Evolutionary conservation across 2,113 vertebrate genomes (phyloP), one percentile per base, ranked within the genome.

Genomic region (Mystacornis crossleyi): DNA sequence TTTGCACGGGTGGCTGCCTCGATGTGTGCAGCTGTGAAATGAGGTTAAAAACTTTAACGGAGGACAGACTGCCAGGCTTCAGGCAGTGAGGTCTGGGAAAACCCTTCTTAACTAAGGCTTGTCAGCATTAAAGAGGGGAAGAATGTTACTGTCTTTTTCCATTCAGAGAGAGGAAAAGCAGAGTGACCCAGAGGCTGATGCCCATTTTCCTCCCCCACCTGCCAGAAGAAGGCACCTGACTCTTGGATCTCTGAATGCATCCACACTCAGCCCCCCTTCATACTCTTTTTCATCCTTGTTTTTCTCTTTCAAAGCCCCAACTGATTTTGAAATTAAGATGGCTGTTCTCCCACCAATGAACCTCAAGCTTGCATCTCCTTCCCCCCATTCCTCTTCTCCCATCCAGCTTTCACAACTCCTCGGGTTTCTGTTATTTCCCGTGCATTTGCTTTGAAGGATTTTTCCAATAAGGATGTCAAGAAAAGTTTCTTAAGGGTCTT

Each of bases 391-490:
- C 38, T n/a, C 20, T 82, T 67, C 17, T 90, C 48, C 45, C 18
- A 33, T 26, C 47, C 53, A 81, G 26, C 51, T 91, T 62, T 71
- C 81, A 64, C 33, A 47, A 29, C 38, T 58, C 42, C 28, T 58
- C 9, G 1, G 15, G 13, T 10, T 81, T 85, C 58, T 87, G 24
- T 85, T 85, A 26, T 83, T 88, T 93, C n/a, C 25, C 55, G 81
- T n/a, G 29, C 12, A 43, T 83, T 80, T 83, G 5, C 79, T 97
- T 92, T 78, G 87, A 86, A 96, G 74, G 47, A 14, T 73, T 95
- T 95, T 90, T 93, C 90, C 92, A 90, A 40, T 64, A 47, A 70
- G 28, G 34, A 38, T 29, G 29, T n/a, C 60, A 81, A 19, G 33
- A 62, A 64, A 90, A 77, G 54, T 91, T 82, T 81, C 80, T 93